Conservation (phyloP, 2,888 invertebrate genomes). For the Fissipunctia ypsillon region DNA sequence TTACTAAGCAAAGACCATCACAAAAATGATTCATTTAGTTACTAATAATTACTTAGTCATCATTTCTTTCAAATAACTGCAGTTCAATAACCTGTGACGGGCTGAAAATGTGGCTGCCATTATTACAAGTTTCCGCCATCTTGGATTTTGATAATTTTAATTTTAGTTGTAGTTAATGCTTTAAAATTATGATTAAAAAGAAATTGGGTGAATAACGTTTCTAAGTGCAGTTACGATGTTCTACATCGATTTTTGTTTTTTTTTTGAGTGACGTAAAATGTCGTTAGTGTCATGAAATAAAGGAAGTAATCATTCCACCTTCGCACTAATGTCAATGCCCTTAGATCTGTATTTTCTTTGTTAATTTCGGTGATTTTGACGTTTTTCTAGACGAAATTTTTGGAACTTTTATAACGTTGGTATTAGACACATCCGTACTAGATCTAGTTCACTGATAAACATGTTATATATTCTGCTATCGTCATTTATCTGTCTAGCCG, state of each 20-base stretch:
- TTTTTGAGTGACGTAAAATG: conserved; percentile 11
- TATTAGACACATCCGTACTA: conserved; percentile 21
- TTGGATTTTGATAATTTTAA: conserved; percentile 22
- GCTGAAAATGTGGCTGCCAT: conserved; percentile 50
- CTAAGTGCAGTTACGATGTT: neutral
- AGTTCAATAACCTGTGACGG: conserved; percentile 57
- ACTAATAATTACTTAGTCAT: conserved; percentile 63
- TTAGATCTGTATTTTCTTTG: conserved; percentile 19
- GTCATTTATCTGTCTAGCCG: conserved; percentile 34
- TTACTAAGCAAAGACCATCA: conserved; percentile 41
- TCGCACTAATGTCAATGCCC: neutral
- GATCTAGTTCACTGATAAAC: conserved; percentile 45
- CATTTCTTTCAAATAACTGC: conserved; percentile 58
- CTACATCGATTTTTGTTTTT: neutral
- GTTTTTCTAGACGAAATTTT: conserved; percentile 5
- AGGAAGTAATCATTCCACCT: conserved; percentile 1
- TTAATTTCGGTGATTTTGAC: conserved; percentile 10
- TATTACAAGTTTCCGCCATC: conserved; percentile 50
- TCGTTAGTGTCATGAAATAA: neutral
- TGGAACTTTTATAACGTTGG: neutral
- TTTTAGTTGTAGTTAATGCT: neutral
- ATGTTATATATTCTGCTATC: conserved; percentile 23
- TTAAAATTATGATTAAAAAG: neutral
- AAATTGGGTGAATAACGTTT: neutral
- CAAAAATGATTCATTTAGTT: conserved; percentile 62